Conservation (phyloP, 2,113 vertebrate genomes). For the Eleginops maclovinus region DNA sequence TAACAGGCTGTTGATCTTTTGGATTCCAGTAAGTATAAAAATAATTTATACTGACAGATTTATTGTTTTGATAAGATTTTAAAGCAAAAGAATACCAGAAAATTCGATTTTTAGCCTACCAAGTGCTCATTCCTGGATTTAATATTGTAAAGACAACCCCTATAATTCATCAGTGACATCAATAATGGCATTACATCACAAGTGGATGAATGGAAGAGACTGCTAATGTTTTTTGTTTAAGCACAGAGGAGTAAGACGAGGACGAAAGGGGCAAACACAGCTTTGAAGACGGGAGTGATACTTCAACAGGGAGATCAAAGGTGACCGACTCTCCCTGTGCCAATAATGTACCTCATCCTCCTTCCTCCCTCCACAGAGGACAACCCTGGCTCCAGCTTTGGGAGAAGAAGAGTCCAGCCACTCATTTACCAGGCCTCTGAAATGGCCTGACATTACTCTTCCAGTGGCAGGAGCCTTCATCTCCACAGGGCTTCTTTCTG, state of each 20-base stretch:
- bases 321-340: slow-evolving; percentile 52
- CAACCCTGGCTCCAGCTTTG: slow-evolving; percentile 32
- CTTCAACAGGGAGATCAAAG: slow-evolving; percentile 73
- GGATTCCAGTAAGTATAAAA: not conserved
- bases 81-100: too few relatives aligned
- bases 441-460: slow-evolving; percentile 66
- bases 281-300: slow-evolving; percentile 66
- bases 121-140: too few relatives aligned
- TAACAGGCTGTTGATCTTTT: not conserved
- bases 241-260: slow-evolving; percentile 26
- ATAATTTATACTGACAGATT: too few relatives aligned
- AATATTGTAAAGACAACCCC: too few relatives aligned
- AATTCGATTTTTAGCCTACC: too few relatives aligned
- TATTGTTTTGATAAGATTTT: too few relatives aligned
- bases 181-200: not conserved
- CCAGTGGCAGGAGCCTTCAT: slow-evolving; percentile 51
- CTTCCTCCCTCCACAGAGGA: slow-evolving; percentile 46
- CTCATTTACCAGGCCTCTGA: slow-evolving; percentile 45
- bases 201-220: slow-evolving; percentile 31
- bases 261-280: slow-evolving; percentile 68
- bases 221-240: slow-evolving; percentile 47
- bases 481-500: slow-evolving; percentile 49
- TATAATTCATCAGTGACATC: too few relatives aligned
- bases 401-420: slow-evolving; percentile 32
- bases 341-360: slow-evolving; percentile 59